Conservation (phyloP, 37 sponge, comb jelly and placozoan species). For the Oscarella lobularis region DNA sequence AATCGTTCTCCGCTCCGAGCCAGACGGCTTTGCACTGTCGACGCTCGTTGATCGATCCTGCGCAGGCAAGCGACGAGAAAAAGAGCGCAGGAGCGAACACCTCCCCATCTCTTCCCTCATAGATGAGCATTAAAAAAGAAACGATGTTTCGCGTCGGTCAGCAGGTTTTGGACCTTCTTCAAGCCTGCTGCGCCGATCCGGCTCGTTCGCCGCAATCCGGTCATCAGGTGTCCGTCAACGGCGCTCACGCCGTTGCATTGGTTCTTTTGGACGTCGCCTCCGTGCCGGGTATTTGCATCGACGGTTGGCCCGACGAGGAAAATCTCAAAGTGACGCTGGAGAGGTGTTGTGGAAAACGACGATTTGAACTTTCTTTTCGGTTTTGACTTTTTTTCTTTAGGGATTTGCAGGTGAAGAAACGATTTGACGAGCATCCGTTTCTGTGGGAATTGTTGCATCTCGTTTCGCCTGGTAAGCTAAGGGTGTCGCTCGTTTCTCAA, state of each 20-base stretch:
- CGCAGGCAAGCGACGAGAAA: too few species aligned
- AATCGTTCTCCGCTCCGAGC: background rate
- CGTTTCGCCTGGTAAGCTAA: background rate
- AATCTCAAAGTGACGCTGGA: background rate
- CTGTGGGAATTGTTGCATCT: background rate
- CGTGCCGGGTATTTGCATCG: background rate
- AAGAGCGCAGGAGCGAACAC: too few species aligned
- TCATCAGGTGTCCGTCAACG: background rate
- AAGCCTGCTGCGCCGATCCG: background rate
- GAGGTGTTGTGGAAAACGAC: background rate
- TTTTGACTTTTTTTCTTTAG: too few species aligned
- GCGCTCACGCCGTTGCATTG: background rate
- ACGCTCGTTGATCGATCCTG: too few species aligned
- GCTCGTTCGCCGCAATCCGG: background rate
- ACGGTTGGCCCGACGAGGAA: background rate
- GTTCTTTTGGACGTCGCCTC: background rate
- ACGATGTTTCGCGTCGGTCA: too few species aligned
- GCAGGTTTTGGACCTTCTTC: background rate
- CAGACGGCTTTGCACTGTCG: too few species aligned
- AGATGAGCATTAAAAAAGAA: too few species aligned
- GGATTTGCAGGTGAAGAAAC: background rate
- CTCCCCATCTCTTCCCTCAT: too few species aligned
- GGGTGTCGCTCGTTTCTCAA: background rate
- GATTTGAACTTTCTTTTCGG: too few species aligned
- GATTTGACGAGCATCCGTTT: background rate